Base-by-base conservation (phyloP, 2,113 vertebrate species). In the Microcebus jonahi region DNA sequence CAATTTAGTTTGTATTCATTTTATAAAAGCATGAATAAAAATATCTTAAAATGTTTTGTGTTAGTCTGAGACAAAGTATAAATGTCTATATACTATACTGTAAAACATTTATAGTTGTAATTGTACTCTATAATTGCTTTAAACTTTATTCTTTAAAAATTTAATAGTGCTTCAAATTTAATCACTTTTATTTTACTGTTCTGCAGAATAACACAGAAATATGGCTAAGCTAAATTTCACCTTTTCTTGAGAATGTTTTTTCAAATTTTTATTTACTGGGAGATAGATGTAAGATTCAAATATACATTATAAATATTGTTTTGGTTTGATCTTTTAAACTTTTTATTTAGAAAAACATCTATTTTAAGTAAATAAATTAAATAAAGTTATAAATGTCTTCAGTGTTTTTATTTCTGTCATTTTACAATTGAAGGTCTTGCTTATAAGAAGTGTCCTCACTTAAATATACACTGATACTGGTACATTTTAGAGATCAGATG, bases 111-210 rank as follows among this genome's bases (percentile, higher is more conserved):
- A 53, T 53, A 53, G 50, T 23, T 75, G 12, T 10, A 91, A 75
- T 25, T 75, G 57, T 8, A 94, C 27, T 86, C 48, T 61, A 11
- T 42, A 92, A 82, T 92, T 57, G 18, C 67, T 79, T 89, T 67
- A 85, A 92, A 85, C 13, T 89, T 88, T 83, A 90, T 80, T 86
- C 63, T 81, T 95, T 89, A 96, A 85, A 88, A 88, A 68, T 55
- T 85, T 92, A 92, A 75, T 55, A 84, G 2, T 67, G 48, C 89
- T 96, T 89, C n/a, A 94, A 83, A 89, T 61, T 68, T 85, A 94
- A 92, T 92, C 48, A 96, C 23, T 53, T 94, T 89, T 92, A 18
- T 86, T 90, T 50, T 96, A 59, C 76, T 91, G 27, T 90, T 93
- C 84, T 85, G 65, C 27, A 85, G 42, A 96, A 68, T 75, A 85